Conservation (phyloP, 2,113 vertebrate genomes). For the Tapirus terrestris region DNA sequence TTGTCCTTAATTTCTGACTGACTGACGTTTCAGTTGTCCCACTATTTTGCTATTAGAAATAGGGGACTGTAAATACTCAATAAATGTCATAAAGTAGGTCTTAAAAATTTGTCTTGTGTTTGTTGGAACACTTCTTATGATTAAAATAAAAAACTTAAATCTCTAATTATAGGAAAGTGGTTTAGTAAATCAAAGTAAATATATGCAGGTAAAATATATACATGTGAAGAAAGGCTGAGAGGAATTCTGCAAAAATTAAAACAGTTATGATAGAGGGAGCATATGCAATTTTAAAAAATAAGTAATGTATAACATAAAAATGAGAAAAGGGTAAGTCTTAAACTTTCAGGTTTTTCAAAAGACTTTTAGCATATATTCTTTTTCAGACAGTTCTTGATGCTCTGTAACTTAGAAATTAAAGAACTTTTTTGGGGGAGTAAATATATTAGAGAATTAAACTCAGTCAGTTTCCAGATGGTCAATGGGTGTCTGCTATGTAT, state of each 20-base stretch:
- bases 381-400: background rate
- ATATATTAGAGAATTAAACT: conserved; percentile 49
- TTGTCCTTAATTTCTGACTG: conserved; percentile 5
- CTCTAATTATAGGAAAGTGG: background rate
- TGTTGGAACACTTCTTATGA: conserved; percentile 9
- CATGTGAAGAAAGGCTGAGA: background rate
- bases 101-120: background rate
- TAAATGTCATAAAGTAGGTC: background rate
- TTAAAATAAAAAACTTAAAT: conserved; percentile 5
- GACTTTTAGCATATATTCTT: background rate
- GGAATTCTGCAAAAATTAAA: conserved; percentile 19
- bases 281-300: conserved; percentile 24
- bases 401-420: conserved; percentile 40
- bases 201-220: background rate
- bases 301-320: background rate
- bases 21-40: background rate
- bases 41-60: conserved; percentile 9
- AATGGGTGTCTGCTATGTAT: background rate
- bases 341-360: background rate
- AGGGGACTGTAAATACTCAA: background rate
- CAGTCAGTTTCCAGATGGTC: background rate
- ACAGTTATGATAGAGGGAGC: background rate
- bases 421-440: background rate
- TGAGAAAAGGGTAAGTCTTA: background rate
- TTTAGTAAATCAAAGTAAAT: conserved; percentile 46